These are phyloP conservation scores for Beris morrisii DNA, from an alignment of 2,888 invertebrate genomes.

Conservation along the genomic window DNA sequence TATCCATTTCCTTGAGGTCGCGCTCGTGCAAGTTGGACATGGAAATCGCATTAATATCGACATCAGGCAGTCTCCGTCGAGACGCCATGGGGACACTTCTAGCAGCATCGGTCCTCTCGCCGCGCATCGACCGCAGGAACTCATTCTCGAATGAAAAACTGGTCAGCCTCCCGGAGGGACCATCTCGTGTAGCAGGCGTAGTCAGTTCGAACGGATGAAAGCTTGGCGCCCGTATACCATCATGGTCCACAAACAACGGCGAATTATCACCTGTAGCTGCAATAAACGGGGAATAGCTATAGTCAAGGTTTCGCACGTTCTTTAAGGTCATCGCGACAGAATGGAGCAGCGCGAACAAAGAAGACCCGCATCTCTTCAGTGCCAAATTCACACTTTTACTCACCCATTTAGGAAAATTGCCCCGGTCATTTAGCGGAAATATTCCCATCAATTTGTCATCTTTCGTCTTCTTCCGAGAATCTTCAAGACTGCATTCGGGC, in stretches of 20 bases:
- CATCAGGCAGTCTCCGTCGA: slow-evolving; percentile 5
- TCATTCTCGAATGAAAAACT: slow-evolving; percentile 11
- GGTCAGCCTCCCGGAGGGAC: not conserved
- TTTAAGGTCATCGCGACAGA: too few relatives aligned
- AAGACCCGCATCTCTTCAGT: too few relatives aligned
- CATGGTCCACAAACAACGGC: slow-evolving; percentile 16
- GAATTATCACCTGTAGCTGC: slow-evolving; percentile 24
- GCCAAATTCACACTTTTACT: too few relatives aligned
- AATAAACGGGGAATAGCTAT: slow-evolving; percentile 19
- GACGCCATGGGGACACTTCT: slow-evolving; percentile 5
- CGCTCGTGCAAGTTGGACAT: slow-evolving; percentile 40
- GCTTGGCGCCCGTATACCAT: slow-evolving; percentile 14
- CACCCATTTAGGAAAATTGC: too few relatives aligned
- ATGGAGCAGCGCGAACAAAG: too few relatives aligned
- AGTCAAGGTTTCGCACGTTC: not conserved
- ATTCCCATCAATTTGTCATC: too few relatives aligned
- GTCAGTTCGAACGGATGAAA: slow-evolving; percentile 12
- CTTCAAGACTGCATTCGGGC: too few relatives aligned
- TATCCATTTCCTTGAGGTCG: slow-evolving; percentile 40
- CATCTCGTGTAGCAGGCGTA: not conserved
- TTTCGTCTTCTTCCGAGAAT: too few relatives aligned
- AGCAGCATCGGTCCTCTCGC: not conserved
- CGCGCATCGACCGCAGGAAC: slow-evolving; percentile 19
- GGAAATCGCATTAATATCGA: slow-evolving; percentile 40
- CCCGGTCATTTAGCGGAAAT: too few relatives aligned